Percentiles rank a stretch among this genome's conserved stretches.
Conservation (phyloP, 2,113 vertebrate genomes). For the Leptosomus discolor region DNA sequence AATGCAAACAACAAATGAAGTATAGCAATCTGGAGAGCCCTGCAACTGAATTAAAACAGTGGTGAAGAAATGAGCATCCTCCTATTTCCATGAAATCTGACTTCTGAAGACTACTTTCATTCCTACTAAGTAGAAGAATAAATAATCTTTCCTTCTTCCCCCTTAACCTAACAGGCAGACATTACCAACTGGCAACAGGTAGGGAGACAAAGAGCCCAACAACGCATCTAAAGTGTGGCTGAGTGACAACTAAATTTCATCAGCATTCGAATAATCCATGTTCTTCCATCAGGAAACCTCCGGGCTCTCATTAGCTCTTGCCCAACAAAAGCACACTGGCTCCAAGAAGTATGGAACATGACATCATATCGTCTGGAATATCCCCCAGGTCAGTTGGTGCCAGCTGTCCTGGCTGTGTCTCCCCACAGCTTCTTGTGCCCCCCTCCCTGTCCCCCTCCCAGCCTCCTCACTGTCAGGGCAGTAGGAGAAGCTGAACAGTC, state of each 20-base stretch:
- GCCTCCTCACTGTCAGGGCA: no score
- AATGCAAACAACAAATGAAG: neutral
- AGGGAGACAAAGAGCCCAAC: neutral
- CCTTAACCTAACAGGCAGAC: neutral
- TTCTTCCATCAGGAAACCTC: neutral
- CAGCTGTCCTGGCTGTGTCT: neutral
- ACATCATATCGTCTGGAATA: neutral
- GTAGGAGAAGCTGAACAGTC: neutral
- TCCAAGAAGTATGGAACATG: neutral
- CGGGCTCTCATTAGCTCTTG: neutral
- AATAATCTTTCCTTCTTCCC: neutral
- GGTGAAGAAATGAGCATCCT: neutral
- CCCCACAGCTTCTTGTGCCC: no score
- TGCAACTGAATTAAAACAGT: neutral
- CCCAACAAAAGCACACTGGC: neutral
- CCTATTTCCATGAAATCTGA: neutral
- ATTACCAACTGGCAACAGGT: neutral
- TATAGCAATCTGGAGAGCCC: neutral
- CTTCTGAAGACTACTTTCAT: neutral
- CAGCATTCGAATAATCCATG: neutral
- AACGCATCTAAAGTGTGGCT: fast-evolving
- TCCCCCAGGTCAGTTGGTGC: neutral
- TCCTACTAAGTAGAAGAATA: neutral
- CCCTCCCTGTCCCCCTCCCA: no score
- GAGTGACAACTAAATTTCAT: neutral